phyloP scores from a whole-genome alignment of 2,797 vertebrate genomes.

The Anguilla pacifica region DNA sequence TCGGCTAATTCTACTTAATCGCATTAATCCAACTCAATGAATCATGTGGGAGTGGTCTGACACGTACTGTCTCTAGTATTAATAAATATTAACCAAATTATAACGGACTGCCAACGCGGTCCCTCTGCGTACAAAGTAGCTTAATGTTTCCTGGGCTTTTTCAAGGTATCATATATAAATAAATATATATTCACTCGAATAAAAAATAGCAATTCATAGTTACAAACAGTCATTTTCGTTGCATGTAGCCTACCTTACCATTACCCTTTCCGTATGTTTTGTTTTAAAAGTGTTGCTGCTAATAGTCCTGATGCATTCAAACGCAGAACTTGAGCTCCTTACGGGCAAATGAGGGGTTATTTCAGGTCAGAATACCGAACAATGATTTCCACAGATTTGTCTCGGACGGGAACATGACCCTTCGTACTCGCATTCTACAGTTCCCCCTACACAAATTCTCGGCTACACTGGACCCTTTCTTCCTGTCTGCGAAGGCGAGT shows the following conservation, averaged over 20 bases:
- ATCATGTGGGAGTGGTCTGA: conserved; percentile 18
- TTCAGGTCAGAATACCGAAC: conserved; percentile 24
- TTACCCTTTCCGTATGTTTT: background rate
- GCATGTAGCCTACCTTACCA: background rate
- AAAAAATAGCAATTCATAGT: background rate
- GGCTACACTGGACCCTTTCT: conserved; percentile 12
- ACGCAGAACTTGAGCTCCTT: background rate
- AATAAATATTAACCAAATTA: conserved; percentile 22
- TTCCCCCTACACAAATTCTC: conserved; percentile 22
- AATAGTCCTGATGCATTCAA: background rate
- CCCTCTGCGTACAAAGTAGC: background rate
- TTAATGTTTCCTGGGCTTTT: background rate
- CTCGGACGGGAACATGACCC: background rate
- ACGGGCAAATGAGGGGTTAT: conserved; percentile 20
- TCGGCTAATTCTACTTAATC: conserved; percentile 12
- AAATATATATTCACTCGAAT: background rate
- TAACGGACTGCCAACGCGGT: background rate
- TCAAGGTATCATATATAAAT: background rate
- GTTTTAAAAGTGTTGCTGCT: background rate
- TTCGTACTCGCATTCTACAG: background rate
- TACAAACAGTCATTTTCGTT: background rate
- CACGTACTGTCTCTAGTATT: background rate
- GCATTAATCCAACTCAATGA: background rate
- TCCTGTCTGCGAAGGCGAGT: background rate
- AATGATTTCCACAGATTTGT: conserved; percentile 21